Base-by-base conservation (phyloP, 2,888 invertebrate genomes). In the Drosophila suboccidentalis region DNA sequence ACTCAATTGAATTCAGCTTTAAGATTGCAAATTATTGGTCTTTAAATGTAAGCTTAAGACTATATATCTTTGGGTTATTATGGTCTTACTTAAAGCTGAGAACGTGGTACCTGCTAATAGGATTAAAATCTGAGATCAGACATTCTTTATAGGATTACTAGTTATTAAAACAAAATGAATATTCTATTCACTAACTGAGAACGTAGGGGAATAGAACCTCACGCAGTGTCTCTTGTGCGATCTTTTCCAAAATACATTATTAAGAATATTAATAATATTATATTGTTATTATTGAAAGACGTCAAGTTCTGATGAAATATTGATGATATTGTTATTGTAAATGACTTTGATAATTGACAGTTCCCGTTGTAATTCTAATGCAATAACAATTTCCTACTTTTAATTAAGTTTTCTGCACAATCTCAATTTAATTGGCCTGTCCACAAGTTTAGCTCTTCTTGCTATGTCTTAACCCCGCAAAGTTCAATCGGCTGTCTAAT, bases 401-500 rank as follows among this genome's bases (percentile, higher is more conserved):
- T 47, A 26, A 47, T 58, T 29, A 47, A 58, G 55, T 57, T 36
- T 34, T 44, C 36, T 26, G 22, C 57, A 10, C 34, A 34, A 10
- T 29, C 47, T 19, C 29, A 38, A 38, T 39, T 26, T 47, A 49
- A 49, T 47, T 49, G 39, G 29, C 15, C 17, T 49, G 58, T 60
- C 59, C 6, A 34, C 50, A 50, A 58, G 58, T 58, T 39, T 8
- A 6, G 19, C 26, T 19, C 39, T 13, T 49, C 44, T 32, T 34
- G n/a, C 26, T 26, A 5, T n/a, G 22, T n/a, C 29, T 15, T 46
- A 26, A 26, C 26, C 15, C 55, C 53, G 29, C 19, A 8, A n/a
- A 57, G 34, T 65, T 64, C 38, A 41, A 22, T 34, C 17, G 43
- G 36, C 58, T 70, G 71, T 80, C 55, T 66, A 59, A 62, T 81